phyloP scores from a whole-genome alignment of 2,888 invertebrate species.

The Apamea epomidion region DNA sequence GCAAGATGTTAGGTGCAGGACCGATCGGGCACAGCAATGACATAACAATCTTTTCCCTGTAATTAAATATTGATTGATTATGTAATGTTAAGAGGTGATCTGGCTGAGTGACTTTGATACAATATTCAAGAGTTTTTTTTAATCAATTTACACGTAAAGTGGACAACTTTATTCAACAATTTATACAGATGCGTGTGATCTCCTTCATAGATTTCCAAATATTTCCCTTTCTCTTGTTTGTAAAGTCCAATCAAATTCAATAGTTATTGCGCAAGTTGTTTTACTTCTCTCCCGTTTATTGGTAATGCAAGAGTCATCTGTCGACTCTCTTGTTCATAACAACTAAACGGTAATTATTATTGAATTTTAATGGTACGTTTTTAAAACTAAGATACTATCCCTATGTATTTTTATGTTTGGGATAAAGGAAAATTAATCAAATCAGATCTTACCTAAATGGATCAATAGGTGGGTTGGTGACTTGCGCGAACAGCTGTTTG shows the following conservation, averaged over 20 bases:
- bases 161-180: background rate
- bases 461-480: conserved; percentile 99
- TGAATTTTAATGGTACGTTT: background rate
- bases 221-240: background rate
- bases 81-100: background rate
- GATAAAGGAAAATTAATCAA: background rate
- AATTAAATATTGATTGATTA: background rate
- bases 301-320: background rate
- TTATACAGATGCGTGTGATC: background rate
- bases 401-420: background rate
- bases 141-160: background rate
- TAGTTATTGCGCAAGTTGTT: background rate
- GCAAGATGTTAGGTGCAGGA: conserved; percentile 98
- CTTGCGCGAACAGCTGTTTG: conserved; percentile 99
- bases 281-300: background rate
- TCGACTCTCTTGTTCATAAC: background rate
- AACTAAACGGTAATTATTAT: background rate
- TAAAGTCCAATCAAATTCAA: background rate
- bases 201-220: background rate
- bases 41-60: conserved; percentile 99
- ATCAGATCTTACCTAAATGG: conserved; percentile 93
- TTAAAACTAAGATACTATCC: background rate
- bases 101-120: background rate
- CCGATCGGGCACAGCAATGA: conserved; percentile 99
- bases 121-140: background rate